phyloP scores from a whole-genome alignment of 2,113 vertebrate genomes.

The Tupaia chinensis region DNA sequence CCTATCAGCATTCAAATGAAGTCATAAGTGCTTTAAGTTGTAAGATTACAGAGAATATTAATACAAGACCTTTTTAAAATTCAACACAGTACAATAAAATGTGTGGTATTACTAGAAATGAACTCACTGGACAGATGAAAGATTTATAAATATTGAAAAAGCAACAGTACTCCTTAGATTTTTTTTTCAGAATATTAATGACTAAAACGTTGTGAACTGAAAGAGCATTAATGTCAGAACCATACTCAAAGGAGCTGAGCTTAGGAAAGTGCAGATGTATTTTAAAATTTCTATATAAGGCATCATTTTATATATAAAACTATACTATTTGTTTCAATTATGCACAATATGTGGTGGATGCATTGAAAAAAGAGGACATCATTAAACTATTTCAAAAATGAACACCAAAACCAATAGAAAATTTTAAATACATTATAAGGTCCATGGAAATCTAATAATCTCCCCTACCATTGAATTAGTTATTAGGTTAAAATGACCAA shows the following conservation, averaged over 20 bases:
- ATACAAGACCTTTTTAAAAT: constrained; percentile 57
- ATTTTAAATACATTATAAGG: not conserved
- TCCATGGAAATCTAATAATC: not conserved
- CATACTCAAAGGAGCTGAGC: not conserved
- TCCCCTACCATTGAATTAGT: not conserved
- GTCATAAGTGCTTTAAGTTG: constrained; percentile 72
- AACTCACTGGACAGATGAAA: constrained; percentile 65
- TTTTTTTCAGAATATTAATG: constrained; percentile 54
- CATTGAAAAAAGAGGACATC: not conserved
- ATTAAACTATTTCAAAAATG: not conserved
- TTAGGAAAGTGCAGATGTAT: constrained; percentile 9
- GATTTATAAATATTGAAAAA: constrained; percentile 70
- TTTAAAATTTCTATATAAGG: not conserved
- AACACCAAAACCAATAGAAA: not conserved
- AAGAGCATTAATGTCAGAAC: constrained; percentile 27
- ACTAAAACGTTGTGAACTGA: constrained; percentile 34
- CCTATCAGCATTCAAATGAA: constrained; percentile 72
- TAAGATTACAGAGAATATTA: constrained; percentile 75
- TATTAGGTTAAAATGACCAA: not conserved
- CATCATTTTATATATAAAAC: not conserved
- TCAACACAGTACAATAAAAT: constrained; percentile 64
- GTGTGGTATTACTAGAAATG: constrained; percentile 66
- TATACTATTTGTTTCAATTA: not conserved
- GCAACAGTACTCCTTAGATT: not conserved
- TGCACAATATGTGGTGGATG: not conserved